A percentile compares a stretch with the other conserved stretches of the same genome.
Conservation (phyloP, 2,888 invertebrate species). For the Cephus pygmeus region DNA sequence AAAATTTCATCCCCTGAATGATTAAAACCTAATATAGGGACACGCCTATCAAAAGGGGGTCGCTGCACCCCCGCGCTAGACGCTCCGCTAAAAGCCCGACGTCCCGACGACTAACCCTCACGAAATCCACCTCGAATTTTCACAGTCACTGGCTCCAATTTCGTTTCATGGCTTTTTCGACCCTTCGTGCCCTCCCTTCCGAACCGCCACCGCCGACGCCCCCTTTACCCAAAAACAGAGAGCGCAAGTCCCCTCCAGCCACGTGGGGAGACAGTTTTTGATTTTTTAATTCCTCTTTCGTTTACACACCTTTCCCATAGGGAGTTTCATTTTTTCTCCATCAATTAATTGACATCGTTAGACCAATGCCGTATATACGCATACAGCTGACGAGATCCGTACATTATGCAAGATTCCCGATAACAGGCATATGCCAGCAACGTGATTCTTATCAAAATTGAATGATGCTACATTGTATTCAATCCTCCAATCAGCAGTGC, state of each 20-base stretch:
- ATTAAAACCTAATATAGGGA: conserved; percentile 66
- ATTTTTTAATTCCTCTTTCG: too few species aligned
- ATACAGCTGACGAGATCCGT: too few species aligned
- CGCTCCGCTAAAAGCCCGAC: conserved; percentile 25
- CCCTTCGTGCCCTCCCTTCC: conserved; percentile 4
- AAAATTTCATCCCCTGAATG: conserved; percentile 64
- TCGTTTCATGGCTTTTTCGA: conserved; percentile 33
- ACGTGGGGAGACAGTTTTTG: too few species aligned
- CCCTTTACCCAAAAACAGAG: conserved; percentile 12
- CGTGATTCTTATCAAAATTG: too few species aligned
- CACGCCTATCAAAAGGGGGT: conserved; percentile 55
- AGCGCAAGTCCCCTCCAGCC: conserved; percentile 5
- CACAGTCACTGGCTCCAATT: conserved; percentile 58
- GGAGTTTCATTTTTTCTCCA: neutral
- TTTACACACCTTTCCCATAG: too few species aligned
- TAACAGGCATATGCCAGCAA: too few species aligned
- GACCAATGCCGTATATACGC: conserved; percentile 24
- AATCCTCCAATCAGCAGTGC: too few species aligned
- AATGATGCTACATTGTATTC: too few species aligned
- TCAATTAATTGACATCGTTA: conserved; percentile 38
- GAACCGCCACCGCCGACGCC: conserved; percentile 1
- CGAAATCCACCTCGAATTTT: conserved; percentile 49
- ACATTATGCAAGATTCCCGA: too few species aligned
- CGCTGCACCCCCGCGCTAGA: conserved; percentile 22
- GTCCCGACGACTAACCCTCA: conserved; percentile 29